Evolutionary conservation across 2,888 invertebrate genomes (phyloP).

Genomic region (Tolmerus cingulatus): DNA sequence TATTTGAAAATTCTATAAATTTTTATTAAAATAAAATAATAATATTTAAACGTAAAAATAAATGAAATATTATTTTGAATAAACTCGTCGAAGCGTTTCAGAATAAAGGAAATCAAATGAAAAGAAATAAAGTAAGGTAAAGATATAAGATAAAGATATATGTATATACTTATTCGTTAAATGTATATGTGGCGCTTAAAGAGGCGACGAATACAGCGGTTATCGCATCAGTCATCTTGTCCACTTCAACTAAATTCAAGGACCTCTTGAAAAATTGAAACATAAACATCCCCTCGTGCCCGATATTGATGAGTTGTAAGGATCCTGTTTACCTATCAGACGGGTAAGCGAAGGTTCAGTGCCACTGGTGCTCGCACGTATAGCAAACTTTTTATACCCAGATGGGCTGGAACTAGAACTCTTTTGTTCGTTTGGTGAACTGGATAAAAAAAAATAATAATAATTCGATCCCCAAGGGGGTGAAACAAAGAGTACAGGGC

Average conservation of each 20-base stretch:
- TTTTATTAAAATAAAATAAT: no score
- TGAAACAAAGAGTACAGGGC: not conserved
- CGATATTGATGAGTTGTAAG: not conserved
- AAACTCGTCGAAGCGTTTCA: not conserved
- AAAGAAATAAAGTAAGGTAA: not conserved
- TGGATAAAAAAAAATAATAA: constrained; percentile 34
- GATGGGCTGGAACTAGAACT: constrained; percentile 38
- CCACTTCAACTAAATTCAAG: constrained; percentile 47
- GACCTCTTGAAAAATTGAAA: constrained; percentile 47
- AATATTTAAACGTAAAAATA: no score
- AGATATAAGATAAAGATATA: no score
- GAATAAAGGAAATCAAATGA: not conserved
- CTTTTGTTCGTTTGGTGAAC: constrained; percentile 9
- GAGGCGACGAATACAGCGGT: not conserved
- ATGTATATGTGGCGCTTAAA: not conserved
- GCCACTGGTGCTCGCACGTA: not conserved
- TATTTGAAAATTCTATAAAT: no score
- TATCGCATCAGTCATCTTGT: constrained; percentile 43
- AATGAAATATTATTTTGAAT: no score
- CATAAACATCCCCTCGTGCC: constrained; percentile 45
- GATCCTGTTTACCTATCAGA: constrained; percentile 8
- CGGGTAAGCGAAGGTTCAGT: not conserved
- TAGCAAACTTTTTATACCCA: constrained; percentile 12
- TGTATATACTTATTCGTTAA: no score
- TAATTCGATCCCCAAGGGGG: constrained; percentile 23